Base-by-base conservation (phyloP, 2,113 vertebrate genomes). In the Psephotus haematonotus region DNA sequence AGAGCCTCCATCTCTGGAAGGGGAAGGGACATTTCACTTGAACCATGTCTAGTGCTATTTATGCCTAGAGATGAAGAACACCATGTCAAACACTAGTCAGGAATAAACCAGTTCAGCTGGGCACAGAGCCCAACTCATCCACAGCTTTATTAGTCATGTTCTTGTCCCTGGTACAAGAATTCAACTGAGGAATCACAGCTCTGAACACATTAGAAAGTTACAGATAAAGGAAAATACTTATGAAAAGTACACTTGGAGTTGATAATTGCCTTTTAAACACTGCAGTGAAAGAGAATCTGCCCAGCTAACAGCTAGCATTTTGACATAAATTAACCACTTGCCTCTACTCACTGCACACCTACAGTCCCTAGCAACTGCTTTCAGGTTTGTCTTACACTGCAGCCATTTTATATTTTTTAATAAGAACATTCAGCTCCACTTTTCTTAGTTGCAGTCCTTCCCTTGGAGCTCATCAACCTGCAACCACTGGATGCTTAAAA, bases 1-100 rank as follows among this genome's bases (percentile, higher is more conserved):
- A 82, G 4, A 39, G n/a, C 18, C 41, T 33, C 55, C 9, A 4
- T 12, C 68, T 64, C 76, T 75, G 60, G 41, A 19, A 43, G 52
- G 4, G 11, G 52, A 75, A 74, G 47, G 39, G 44, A 67, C 27
- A 17, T 9, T 6, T 17, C 63, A 63, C 31, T 70, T 23, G n/a
- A 80, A 23, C 46, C 31, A 14, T 0, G 2, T 10, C 59, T 77
- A 59, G 24, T 22, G 63, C 52, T 72, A 3, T 1, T 6, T 29
- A 29, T 8, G 60, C n/a, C 53, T 4, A 43, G 39, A 62, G 50
- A 53, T 24, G 65, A 70, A 9, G 33, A 96, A 46, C 35, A 63
- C 43, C 25, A 14, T 3, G 23, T 62, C 64, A 72, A 53, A 88
- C 44, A 37, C 60, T 0, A 33, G 62, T 18, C 70, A 80, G 85